Evolutionary conservation across 1,140 invertebrate species (phyloP), one percentile per base, ranked within the genome.

Genomic region (Musca domestica): DNA sequence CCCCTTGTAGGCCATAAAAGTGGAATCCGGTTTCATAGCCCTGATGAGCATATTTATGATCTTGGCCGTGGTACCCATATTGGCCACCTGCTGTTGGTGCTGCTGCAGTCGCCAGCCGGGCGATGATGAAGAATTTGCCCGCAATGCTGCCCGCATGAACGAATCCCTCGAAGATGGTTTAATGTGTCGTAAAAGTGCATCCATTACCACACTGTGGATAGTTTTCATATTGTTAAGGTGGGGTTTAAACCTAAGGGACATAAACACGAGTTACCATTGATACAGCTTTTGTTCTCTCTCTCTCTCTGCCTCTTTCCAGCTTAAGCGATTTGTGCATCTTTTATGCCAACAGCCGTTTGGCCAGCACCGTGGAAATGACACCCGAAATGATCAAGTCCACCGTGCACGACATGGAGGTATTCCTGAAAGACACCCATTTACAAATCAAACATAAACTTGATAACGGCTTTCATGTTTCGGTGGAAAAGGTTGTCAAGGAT

Each of bases 371-470:
- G 20, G 80, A 83, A 49, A 84, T 84, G 74, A 81, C 86, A 49
- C 84, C 86, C 46, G 72, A 83, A 17, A 83, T 84, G 47, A 75
- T 86, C 48, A 82, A 86, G 71, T 82, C 85, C 7, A 85, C 86
- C 19, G 77, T 89, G 23, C 83, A 86, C 68, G 88, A 89, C 76
- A 74, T 88, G 22, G 81, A 84, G 70, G 84, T 86, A 61, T 89
- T 88, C 71, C 77, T 88, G 34, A 78, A 83, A 41, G 86, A 87
- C 71, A 84, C 86, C 19, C 84, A 87, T 67, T 75, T 84, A 69
- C 86, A 88, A 78, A 82, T 89, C 64, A 83, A 86, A 70, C 86
- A 85, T 72, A 85, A 85, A 54, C 77, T 88, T 17, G 87, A 87
- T 70, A 84, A 86, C 52, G 86, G 87, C 48, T 80, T 87, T 66